A percentile compares a stretch with the other conserved stretches of the same genome.
Conservation (phyloP, 2,113 vertebrate species). For the Apodemus speciosus region DNA sequence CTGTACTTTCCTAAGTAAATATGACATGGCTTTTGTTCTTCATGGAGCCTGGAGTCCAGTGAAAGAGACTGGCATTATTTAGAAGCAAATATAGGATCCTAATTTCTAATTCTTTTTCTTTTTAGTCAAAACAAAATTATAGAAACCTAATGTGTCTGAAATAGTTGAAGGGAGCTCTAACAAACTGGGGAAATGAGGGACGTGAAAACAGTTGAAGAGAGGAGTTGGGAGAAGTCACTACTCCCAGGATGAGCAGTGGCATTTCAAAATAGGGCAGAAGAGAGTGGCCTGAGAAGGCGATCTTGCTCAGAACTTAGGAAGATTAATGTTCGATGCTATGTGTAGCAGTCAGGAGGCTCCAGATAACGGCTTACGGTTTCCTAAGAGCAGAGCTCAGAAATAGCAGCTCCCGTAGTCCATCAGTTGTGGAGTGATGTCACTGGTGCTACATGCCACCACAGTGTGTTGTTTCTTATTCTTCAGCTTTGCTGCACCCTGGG, state of each 20-base stretch:
- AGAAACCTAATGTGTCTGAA: conserved; percentile 26
- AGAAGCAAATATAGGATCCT: background rate
- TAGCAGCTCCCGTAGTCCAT: background rate
- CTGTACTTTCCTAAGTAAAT: background rate
- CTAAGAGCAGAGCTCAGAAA: background rate
- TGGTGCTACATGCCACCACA: background rate
- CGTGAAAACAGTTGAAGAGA: conserved; percentile 40
- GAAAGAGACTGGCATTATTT: conserved; percentile 21
- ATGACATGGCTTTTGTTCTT: background rate
- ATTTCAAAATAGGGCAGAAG: background rate
- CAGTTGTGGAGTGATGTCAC: background rate
- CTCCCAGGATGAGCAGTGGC: background rate
- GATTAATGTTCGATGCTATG: background rate
- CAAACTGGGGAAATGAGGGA: conserved; percentile 49
- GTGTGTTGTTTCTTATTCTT: background rate
- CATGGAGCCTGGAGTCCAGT: background rate
- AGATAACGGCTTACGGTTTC: background rate
- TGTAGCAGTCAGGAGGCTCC: background rate
- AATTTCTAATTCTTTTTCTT: conserved; percentile 34
- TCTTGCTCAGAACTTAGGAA: background rate
- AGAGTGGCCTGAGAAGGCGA: background rate
- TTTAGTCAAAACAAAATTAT: conserved; percentile 45
- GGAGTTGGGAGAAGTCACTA: background rate
- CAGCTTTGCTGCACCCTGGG: background rate
- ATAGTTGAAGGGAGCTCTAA: conserved; percentile 44